Evolutionary conservation across 2,888 invertebrate genomes (phyloP).

Genomic region (Conus canariensis): DNA sequence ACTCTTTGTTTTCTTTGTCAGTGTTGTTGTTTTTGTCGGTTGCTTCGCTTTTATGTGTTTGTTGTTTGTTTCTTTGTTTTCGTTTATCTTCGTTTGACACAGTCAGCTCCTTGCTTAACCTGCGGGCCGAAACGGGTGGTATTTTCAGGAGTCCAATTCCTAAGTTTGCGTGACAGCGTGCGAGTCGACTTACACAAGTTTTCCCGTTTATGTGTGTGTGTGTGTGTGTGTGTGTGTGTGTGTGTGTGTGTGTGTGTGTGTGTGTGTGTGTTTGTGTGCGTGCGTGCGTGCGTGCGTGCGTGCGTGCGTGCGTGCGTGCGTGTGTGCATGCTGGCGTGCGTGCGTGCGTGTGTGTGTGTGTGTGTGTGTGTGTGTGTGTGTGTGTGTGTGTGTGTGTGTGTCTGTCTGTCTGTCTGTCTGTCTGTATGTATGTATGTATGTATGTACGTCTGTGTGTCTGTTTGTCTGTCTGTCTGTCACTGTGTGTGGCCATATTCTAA

Average conservation of each 20-base stretch:
- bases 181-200: not conserved
- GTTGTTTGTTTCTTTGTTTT: too few species aligned
- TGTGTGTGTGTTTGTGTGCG: not conserved
- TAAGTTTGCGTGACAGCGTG: not conserved
- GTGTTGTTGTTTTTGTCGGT: not conserved
- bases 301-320: not conserved
- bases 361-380: not conserved
- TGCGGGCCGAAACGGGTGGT: not conserved
- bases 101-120: not conserved
- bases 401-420: too few species aligned
- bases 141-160: not conserved
- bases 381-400: too few species aligned
- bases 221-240: not conserved
- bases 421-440: too few species aligned
- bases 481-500: too few species aligned
- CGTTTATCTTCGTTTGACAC: not conserved
- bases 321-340: not conserved
- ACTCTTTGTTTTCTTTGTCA: too few species aligned
- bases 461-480: too few species aligned
- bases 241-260: not conserved
- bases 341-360: too few species aligned
- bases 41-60: not conserved
- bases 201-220: not conserved
- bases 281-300: too few species aligned
- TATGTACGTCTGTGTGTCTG: too few species aligned